Evolutionary conservation across 2,797 vertebrate genomes (phyloP).

Genomic region (Otolemur crassicaudatus): DNA sequence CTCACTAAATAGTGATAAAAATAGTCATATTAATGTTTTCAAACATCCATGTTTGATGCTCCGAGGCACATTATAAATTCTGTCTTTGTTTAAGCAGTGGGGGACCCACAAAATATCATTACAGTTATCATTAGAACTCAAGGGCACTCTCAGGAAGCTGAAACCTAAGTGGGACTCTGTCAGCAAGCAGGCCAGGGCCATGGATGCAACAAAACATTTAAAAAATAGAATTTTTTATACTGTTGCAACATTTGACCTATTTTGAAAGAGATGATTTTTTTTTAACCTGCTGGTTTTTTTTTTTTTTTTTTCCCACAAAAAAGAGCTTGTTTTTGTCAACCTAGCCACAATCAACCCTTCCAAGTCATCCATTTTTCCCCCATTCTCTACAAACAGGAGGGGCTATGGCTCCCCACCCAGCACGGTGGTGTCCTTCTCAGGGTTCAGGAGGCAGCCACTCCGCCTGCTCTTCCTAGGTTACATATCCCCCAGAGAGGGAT

Average conservation of each 20-base stretch:
- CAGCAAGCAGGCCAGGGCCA: slow-evolving; percentile 74
- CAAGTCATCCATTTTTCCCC: neutral
- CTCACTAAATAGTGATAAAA: slow-evolving; percentile 87
- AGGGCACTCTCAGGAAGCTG: slow-evolving; percentile 72
- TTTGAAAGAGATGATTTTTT: slow-evolving; percentile 2
- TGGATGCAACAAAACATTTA: neutral
- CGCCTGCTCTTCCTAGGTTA: no score
- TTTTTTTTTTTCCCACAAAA: neutral
- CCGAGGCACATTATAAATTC: slow-evolving; percentile 82
- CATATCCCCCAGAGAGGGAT: neutral
- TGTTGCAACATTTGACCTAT: slow-evolving; percentile 65
- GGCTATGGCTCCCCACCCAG: neutral
- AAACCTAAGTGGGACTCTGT: slow-evolving; percentile 56
- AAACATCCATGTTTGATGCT: slow-evolving; percentile 83
- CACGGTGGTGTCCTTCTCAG: neutral
- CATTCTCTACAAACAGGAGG: neutral
- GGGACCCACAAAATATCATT: slow-evolving; percentile 78
- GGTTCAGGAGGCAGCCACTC: neutral
- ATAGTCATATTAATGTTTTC: slow-evolving; percentile 85
- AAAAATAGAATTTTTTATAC: slow-evolving; percentile 57
- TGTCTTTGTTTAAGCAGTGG: slow-evolving; percentile 82
- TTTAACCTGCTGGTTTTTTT: neutral
- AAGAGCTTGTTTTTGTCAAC: neutral
- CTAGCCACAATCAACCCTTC: neutral
- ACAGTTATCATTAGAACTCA: slow-evolving; percentile 83